These are phyloP conservation scores for Drosophila athabasca DNA, from an alignment of 1,140 invertebrate species.

Conservation along the genomic window DNA sequence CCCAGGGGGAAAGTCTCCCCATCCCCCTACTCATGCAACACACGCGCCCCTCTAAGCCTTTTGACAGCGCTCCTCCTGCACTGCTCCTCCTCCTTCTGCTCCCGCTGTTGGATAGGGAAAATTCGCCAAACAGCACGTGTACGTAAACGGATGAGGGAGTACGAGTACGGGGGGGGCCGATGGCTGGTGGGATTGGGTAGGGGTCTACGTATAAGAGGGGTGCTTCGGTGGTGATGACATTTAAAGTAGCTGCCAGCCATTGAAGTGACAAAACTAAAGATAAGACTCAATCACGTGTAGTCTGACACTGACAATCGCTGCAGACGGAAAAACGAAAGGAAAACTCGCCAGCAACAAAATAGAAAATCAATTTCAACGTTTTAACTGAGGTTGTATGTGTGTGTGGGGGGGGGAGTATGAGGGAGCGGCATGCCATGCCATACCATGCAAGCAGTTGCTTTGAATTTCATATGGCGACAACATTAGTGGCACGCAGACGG, in stretches of 20 bases:
- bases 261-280: constrained; percentile 82
- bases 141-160: constrained; percentile 20
- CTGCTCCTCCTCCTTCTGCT: not conserved
- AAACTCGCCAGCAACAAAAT: constrained; percentile 67
- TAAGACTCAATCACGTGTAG: constrained; percentile 81
- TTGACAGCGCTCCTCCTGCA: constrained; percentile 23
- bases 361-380: constrained; percentile 81
- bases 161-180: no score
- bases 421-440: not conserved
- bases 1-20: constrained; percentile 14
- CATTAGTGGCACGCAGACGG: constrained; percentile 13
- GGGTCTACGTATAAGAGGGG: not conserved
- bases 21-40: constrained; percentile 29
- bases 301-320: constrained; percentile 69
- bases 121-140: constrained; percentile 67
- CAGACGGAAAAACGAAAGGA: constrained; percentile 18
- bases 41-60: constrained; percentile 51
- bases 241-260: constrained; percentile 79
- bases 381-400: constrained; percentile 36
- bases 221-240: constrained; percentile 59
- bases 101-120: constrained; percentile 39
- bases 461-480: constrained; percentile 65
- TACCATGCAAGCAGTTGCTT: constrained; percentile 73
- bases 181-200: no score
- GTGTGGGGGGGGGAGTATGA: not conserved